Percentiles rank a stretch among this genome's conserved stretches.
phyloP scores from a whole-genome alignment of 2,113 vertebrate genomes.

The Podilymbus podiceps region DNA sequence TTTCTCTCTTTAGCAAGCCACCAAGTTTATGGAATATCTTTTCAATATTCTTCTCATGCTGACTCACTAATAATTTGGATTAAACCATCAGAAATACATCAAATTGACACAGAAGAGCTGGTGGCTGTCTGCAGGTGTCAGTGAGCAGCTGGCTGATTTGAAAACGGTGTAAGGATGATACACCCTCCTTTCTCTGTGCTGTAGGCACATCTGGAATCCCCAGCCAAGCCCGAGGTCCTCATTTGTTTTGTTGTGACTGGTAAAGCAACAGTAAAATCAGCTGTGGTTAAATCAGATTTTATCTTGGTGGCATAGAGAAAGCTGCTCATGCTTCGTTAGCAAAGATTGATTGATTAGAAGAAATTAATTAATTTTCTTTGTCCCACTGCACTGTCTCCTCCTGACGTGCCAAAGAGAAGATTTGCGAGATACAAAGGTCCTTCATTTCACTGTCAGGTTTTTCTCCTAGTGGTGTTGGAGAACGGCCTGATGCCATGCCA shows the following conservation, averaged over 20 bases:
- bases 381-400: not conserved
- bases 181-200: not conserved
- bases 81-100: not conserved
- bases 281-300: not conserved
- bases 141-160: not conserved
- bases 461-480: slow-evolving; percentile 49
- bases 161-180: not conserved
- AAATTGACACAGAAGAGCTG: not conserved
- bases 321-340: slow-evolving; percentile 35
- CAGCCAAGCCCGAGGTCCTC: not conserved
- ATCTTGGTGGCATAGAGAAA: slow-evolving; percentile 36
- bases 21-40: not conserved
- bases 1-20: not conserved
- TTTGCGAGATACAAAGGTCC: not conserved
- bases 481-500: not conserved
- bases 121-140: not conserved
- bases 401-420: slow-evolving; percentile 5
- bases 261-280: not conserved
- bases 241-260: not conserved
- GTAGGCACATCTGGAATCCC: not conserved
- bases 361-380: slow-evolving; percentile 56
- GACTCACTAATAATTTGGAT: not conserved
- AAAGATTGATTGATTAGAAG: slow-evolving; percentile 51
- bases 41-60: not conserved
- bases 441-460: slow-evolving; percentile 52